Evolutionary conservation across 2,888 invertebrate species (phyloP).

Genomic region (Hofmannophila pseudospretella): DNA sequence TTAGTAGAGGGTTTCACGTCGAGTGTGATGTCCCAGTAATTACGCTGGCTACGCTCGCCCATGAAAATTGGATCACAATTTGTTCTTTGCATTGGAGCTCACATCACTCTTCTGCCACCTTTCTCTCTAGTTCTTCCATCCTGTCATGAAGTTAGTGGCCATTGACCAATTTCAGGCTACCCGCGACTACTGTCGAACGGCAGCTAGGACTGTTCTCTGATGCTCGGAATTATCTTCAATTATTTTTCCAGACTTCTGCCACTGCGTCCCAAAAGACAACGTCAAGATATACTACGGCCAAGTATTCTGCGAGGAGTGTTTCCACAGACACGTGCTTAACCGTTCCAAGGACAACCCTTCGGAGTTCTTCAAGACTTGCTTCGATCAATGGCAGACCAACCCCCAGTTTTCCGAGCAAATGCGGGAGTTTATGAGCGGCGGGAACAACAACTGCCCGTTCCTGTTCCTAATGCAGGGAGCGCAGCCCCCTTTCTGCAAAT

Average conservation of each 20-base stretch:
- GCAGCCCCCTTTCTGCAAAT: constrained; percentile 48
- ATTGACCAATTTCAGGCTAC: no score
- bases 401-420: constrained; percentile 50
- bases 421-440: constrained; percentile 51
- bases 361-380: constrained; percentile 63
- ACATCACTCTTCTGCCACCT: no score
- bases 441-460: constrained; percentile 42
- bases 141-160: no score
- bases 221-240: no score
- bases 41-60: no score
- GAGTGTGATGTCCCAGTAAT: no score
- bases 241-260: constrained; percentile 51
- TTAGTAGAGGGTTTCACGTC: no score
- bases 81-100: no score
- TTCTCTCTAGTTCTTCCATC: no score
- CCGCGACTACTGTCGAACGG: no score
- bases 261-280: constrained; percentile 43
- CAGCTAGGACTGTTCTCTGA: no score
- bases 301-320: constrained; percentile 66
- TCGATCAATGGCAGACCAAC: constrained; percentile 64
- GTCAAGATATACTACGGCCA: constrained; percentile 67
- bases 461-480: constrained; percentile 57
- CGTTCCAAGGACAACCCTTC: constrained; percentile 51
- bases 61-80: no score
- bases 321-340: constrained; percentile 50